Evolutionary conservation across 2,113 vertebrate species (phyloP).

Genomic region (Notothenia rossii): DNA sequence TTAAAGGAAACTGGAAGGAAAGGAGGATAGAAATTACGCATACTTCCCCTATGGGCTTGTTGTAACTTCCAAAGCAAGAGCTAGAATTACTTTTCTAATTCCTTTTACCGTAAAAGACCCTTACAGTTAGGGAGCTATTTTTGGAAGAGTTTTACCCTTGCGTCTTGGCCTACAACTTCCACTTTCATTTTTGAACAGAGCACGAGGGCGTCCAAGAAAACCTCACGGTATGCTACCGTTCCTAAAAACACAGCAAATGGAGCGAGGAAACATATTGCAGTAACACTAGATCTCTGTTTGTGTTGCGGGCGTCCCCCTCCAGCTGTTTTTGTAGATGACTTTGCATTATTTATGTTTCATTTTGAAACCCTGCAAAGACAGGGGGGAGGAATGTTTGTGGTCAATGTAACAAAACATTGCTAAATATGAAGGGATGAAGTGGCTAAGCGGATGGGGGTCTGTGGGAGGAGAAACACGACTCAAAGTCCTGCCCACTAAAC

Average conservation of each 20-base stretch:
- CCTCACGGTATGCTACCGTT: constrained; percentile 27
- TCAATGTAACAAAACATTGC: constrained; percentile 44
- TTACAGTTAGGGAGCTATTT: constrained; percentile 34
- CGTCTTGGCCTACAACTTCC: constrained; percentile 37
- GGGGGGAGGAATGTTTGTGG: constrained; percentile 7
- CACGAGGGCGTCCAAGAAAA: constrained; percentile 31
- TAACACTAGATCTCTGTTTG: constrained; percentile 45
- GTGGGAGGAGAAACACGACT: constrained; percentile 43
- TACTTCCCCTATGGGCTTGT: neutral
- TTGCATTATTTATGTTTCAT: constrained; percentile 56
- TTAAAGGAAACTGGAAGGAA: constrained; percentile 4
- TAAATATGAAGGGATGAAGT: constrained; percentile 36
- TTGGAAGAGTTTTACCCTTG: constrained; percentile 27
- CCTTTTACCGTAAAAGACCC: neutral
- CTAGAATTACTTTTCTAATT: constrained; percentile 46
- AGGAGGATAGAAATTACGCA: constrained; percentile 17
- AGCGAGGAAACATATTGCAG: constrained; percentile 22
- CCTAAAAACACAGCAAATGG: constrained; percentile 15
- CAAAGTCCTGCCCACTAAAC: neutral
- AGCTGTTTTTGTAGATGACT: constrained; percentile 24
- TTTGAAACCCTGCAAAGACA: constrained; percentile 53
- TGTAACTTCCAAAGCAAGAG: constrained; percentile 21
- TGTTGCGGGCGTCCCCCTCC: constrained; percentile 21
- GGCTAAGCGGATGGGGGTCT: neutral
- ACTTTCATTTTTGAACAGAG: constrained; percentile 17